Evolutionary conservation across 2,797 vertebrate genomes (phyloP).

Genomic region (Malacoctenus gilli): DNA sequence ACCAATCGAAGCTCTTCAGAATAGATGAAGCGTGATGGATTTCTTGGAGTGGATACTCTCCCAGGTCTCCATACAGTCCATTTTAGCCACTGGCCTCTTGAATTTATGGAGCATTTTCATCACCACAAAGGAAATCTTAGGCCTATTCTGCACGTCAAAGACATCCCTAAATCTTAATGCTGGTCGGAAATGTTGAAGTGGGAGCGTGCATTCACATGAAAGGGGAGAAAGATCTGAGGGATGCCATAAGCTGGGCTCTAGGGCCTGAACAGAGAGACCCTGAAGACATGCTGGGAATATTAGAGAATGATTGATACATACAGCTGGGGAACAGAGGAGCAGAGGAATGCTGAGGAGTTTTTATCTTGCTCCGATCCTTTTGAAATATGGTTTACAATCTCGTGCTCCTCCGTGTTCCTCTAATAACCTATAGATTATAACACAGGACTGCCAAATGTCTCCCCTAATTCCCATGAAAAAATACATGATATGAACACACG

Average conservation of each 20-base stretch:
- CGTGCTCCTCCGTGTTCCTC: constrained; percentile 45
- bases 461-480: constrained; percentile 54
- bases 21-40: constrained; percentile 6
- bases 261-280: constrained; percentile 65
- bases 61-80: not conserved
- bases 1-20: not conserved
- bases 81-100: constrained; percentile 42
- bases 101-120: constrained; percentile 42
- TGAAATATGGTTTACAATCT: constrained; percentile 71
- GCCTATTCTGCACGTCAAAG: constrained; percentile 32
- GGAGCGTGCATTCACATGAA: constrained; percentile 68
- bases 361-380: constrained; percentile 59
- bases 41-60: constrained; percentile 9
- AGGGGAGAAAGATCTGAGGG: constrained; percentile 72
- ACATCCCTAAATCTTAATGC: constrained; percentile 55
- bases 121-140: constrained; percentile 31
- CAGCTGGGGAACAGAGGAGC: constrained; percentile 62
- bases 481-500: constrained; percentile 21
- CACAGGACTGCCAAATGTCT: constrained; percentile 44
- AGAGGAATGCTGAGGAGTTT: constrained; percentile 60
- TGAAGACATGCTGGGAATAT: constrained; percentile 74
- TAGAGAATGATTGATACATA: constrained; percentile 76
- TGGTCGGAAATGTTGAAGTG: constrained; percentile 66
- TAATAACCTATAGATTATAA: constrained; percentile 68
- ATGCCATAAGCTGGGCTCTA: constrained; percentile 71